Evolutionary conservation across 1,140 invertebrate species (phyloP), one percentile per base, ranked within the genome.

Genomic region (Pseudomyrmex gracilis): DNA sequence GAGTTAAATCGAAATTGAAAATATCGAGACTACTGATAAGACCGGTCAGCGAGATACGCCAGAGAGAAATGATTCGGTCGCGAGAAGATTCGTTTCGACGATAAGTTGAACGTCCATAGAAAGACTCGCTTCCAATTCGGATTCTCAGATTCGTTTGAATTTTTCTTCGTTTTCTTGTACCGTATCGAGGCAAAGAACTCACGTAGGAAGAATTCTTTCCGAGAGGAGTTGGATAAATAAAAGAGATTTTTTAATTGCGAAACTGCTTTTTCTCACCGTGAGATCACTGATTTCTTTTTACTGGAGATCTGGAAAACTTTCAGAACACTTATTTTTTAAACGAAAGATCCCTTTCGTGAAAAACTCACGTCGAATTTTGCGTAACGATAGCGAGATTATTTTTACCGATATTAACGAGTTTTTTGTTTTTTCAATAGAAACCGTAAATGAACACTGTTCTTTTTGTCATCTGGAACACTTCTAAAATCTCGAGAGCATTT

Each of bases 51-150:
- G 24, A 66, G 47, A 55, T 77, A 67, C 24, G 49, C 20, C 34
- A 57, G 9, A 3, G 1, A 34, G 7, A 34, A 77, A 77, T 20
- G 63, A 67, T 24, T 76, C 47, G 24, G 17, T 68, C 15, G 15
- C 63, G 20, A 78, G 45, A 47, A 78, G 15, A 68, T 78, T 68
- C 61, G 17, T 43, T 77, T 67, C 22, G 43, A 43, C 9, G 67
- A 80, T 82, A 58, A 82, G 70, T 70, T 43, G 24, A 68, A 15
- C 10, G 67, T 55, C 53, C 1, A n/a, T 20, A 67, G 49, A 77
- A 53, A 47, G 24, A 60, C 20, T 71, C 15, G 53, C 53, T 17
- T 78, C 12, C 7, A 22, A 55, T 20, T 73, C 73, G 57, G 55
- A n/a, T 61, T 49, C 43, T 82, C 66, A 57, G 24, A 58, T 49